Percentiles rank a stretch among this genome's conserved stretches.
Conservation (phyloP, 2,113 vertebrate genomes). For the Lontra canadensis region DNA sequence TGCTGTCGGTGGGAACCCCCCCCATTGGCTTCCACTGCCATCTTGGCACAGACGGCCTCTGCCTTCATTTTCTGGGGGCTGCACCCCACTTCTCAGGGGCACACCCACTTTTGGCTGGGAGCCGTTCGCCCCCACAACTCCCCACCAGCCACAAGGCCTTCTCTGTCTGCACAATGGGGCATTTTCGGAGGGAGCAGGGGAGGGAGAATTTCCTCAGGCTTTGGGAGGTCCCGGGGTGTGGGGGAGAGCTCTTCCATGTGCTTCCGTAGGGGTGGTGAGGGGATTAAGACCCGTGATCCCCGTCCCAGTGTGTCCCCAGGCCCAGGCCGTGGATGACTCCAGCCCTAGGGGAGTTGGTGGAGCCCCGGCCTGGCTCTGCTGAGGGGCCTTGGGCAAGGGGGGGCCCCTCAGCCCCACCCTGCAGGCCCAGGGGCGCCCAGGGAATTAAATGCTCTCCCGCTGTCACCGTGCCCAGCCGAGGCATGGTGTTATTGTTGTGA, state of each 20-base stretch:
- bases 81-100: neutral
- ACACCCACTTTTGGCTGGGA: neutral
- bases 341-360: neutral
- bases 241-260: neutral
- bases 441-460: neutral
- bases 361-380: neutral
- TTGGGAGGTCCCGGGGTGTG: neutral
- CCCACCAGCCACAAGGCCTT: neutral
- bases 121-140: accelerated
- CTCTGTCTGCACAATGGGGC: neutral
- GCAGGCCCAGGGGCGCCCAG: neutral
- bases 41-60: neutral
- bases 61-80: neutral
- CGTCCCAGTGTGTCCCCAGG: accelerated
- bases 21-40: accelerated
- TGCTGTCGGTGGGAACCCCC: accelerated
- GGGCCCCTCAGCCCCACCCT: accelerated
- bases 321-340: accelerated
- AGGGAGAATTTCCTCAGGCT: neutral
- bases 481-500: neutral
- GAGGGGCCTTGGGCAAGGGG: neutral
- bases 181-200: neutral
- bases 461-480: neutral
- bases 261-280: neutral
- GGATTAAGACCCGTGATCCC: neutral